A percentile compares a stretch with the other conserved stretches of the same genome.
Evolutionary conservation across 2,797 vertebrate species (phyloP).

Genomic region (Pseudochirops corinnae): DNA sequence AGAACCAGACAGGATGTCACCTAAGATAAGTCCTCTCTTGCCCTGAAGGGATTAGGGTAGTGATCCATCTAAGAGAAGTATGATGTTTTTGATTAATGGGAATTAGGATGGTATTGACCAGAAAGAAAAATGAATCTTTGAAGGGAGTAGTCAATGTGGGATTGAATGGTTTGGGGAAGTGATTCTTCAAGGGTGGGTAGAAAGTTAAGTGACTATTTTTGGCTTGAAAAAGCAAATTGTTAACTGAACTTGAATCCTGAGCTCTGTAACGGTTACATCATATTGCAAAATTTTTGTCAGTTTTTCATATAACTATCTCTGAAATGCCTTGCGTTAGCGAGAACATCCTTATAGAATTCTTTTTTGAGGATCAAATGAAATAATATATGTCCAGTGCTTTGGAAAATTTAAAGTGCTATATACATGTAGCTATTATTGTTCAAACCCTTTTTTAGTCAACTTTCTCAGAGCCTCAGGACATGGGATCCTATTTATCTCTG

Average conservation of each 20-base stretch:
- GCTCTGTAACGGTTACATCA: neutral
- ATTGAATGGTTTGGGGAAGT: neutral
- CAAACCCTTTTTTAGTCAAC: neutral
- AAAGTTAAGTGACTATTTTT: neutral
- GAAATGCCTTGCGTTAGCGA: neutral
- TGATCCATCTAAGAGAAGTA: neutral
- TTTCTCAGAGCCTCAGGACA: neutral
- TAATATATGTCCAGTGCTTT: neutral
- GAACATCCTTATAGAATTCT: neutral
- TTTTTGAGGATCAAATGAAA: neutral
- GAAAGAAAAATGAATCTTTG: neutral
- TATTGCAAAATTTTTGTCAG: neutral
- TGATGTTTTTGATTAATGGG: neutral
- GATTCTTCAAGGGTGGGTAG: neutral
- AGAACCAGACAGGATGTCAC: neutral
- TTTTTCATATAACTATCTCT: neutral
- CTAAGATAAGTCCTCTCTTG: neutral
- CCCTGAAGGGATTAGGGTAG: neutral
- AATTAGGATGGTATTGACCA: neutral
- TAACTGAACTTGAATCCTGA: neutral
- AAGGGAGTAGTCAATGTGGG: neutral
- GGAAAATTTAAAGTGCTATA: neutral
- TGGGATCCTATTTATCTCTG: neutral
- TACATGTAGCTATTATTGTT: neutral
- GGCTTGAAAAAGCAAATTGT: neutral